These are phyloP conservation scores for Thunnus thynnus DNA, from an alignment of 2,113 vertebrate genomes.

Conservation along the genomic window DNA sequence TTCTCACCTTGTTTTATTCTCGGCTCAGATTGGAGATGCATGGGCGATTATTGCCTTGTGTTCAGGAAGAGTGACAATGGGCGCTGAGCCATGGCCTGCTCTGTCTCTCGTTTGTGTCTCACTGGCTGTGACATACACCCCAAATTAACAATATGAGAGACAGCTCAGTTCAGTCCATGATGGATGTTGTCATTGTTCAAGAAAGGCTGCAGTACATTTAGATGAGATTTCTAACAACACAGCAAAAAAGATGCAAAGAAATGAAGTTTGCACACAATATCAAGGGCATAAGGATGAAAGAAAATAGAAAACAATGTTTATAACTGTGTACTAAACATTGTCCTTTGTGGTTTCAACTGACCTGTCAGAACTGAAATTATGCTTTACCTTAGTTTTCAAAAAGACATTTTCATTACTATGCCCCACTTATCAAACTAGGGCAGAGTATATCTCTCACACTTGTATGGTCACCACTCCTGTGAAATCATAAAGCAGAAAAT, in stretches of 20 bases:
- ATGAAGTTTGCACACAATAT: constrained; percentile 15
- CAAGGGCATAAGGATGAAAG: background rate
- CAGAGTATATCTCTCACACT: constrained; percentile 61
- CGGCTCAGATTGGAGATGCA: constrained; percentile 63
- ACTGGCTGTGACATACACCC: constrained; percentile 54
- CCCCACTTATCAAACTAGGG: constrained; percentile 78
- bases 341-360: constrained; percentile 49
- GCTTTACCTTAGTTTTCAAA: constrained; percentile 51
- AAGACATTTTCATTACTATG: constrained; percentile 65
- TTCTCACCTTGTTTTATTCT: constrained; percentile 76
- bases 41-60: constrained; percentile 66
- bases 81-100: constrained; percentile 46
- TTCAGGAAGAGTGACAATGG: constrained; percentile 69
- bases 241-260: constrained; percentile 40
- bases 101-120: constrained; percentile 44
- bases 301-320: constrained; percentile 1
- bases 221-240: constrained; percentile 42
- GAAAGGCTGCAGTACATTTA: constrained; percentile 32
- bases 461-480: constrained; percentile 66
- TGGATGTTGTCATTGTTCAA: constrained; percentile 49
- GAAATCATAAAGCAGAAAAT: constrained; percentile 80
- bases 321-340: constrained; percentile 41
- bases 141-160: constrained; percentile 30
- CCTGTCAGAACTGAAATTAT: constrained; percentile 50
- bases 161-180: constrained; percentile 16